Evolutionary conservation across 2,113 vertebrate genomes (phyloP), one percentile per base, ranked within the genome.

Genomic region (Polyodon spathula): DNA sequence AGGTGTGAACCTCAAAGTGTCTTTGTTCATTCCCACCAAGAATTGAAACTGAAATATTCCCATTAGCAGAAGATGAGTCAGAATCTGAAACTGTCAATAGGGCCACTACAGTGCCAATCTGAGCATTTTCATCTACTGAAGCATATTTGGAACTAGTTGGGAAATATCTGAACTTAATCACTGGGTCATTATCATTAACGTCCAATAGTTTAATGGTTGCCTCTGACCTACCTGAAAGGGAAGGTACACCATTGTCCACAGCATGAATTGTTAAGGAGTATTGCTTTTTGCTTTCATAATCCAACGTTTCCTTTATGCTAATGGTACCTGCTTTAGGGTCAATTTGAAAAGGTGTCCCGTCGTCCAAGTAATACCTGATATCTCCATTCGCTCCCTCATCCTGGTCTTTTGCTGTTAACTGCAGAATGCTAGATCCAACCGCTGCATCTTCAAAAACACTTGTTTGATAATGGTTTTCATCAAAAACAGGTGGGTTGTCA

Each of bases 1-100:
- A 96, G n/a, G 87, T 85, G 72, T 97, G 94, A 17, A 98, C 94
- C 66, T 94, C 92, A 16, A 99, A 99, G 81, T 98, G 95, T 62
- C 84, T 83, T 78, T 97, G 95, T 74, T 99, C 96, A 0, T 99
- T 99, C 7, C 96, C 96, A 0, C 92, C 93, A 12, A 98, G 77
- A 68, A 99, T 97, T 0, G 92, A 92, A 57, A 99, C 96, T 0
- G 94, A 97, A 68, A 99, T 92, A 75, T 98, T 97, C 1, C 96
- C 96, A 0, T 99, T 99, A 64, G 96, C 96, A 0, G 84, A 76
- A 0, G 93, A 79, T 0, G 96, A 97, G 71, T 99, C 96, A 0
- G 95, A 90, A 39, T 99, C 95, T 0, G 95, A 97, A 16, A 98
- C 96, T 0, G 96, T 99, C 71, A 99, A 79, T 59, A 99, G 64